Evolutionary conservation across 2,113 vertebrate species (phyloP).

Genomic region (Dicaeum eximium): DNA sequence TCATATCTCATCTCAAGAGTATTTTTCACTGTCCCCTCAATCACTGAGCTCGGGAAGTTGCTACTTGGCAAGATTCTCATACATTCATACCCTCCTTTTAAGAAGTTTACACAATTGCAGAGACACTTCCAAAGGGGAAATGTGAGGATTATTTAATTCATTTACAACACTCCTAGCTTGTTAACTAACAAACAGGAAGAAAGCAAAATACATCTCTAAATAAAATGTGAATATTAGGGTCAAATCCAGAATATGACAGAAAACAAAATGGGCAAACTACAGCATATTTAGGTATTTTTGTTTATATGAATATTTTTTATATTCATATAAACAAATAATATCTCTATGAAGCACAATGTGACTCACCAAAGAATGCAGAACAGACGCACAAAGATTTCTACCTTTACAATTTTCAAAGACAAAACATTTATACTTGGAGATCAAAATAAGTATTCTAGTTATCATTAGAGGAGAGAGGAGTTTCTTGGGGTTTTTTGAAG

Average conservation of each 20-base stretch:
- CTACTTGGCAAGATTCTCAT: background rate
- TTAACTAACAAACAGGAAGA: background rate
- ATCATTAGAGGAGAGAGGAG: background rate
- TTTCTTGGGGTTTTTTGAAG: background rate
- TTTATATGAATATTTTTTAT: too few species aligned
- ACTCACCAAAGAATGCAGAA: background rate
- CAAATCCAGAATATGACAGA: background rate
- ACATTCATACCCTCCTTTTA: background rate
- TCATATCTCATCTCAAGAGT: too few species aligned
- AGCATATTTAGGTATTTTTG: too few species aligned
- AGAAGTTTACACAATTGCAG: background rate
- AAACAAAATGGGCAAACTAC: background rate
- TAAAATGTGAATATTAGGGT: background rate
- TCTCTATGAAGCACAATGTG: background rate
- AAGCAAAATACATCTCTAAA: background rate
- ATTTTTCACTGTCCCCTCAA: background rate
- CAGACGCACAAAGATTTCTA: background rate
- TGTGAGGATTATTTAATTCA: background rate
- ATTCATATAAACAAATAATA: background rate
- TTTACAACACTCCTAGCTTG: background rate
- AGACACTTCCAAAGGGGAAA: background rate
- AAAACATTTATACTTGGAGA: background rate
- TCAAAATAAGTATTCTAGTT: background rate
- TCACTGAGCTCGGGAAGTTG: background rate
- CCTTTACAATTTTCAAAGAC: background rate